phyloP scores from a whole-genome alignment of 2,113 vertebrate species.

The Illadopsis cleaveri region DNA sequence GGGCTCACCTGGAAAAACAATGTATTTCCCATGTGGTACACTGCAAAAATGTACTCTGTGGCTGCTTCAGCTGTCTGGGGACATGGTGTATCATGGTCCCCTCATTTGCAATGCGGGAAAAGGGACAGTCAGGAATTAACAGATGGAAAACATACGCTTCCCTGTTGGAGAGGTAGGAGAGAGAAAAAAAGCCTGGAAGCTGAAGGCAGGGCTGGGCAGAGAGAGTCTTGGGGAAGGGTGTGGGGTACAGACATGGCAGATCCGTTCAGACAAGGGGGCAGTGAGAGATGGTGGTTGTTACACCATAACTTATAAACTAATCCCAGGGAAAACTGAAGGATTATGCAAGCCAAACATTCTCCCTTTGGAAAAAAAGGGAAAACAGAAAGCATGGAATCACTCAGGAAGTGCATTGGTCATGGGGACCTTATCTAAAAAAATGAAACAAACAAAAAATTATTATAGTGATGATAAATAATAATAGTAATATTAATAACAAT shows the following conservation, averaged over 20 bases:
- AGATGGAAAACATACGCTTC: not conserved
- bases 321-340: not conserved
- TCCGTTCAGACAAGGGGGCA: not conserved
- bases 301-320: not conserved
- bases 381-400: not conserved
- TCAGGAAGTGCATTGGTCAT: not conserved
- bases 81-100: not conserved
- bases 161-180: not conserved
- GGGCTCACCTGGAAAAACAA: not conserved
- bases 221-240: not conserved
- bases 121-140: not conserved
- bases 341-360: not conserved
- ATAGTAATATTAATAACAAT: not conserved
- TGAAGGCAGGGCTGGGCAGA: not conserved
- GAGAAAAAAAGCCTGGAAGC: not conserved
- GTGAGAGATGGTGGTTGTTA: not conserved
- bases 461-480: not conserved
- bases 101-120: not conserved
- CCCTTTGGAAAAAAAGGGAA: not conserved
- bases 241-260: conserved; percentile 7
- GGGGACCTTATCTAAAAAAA: not conserved
- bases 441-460: not conserved
- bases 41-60: not conserved
- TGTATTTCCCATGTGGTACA: not conserved
- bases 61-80: not conserved